Evolutionary conservation across 2,888 invertebrate species (phyloP).

Genomic region (Iselma pallidipennis): DNA sequence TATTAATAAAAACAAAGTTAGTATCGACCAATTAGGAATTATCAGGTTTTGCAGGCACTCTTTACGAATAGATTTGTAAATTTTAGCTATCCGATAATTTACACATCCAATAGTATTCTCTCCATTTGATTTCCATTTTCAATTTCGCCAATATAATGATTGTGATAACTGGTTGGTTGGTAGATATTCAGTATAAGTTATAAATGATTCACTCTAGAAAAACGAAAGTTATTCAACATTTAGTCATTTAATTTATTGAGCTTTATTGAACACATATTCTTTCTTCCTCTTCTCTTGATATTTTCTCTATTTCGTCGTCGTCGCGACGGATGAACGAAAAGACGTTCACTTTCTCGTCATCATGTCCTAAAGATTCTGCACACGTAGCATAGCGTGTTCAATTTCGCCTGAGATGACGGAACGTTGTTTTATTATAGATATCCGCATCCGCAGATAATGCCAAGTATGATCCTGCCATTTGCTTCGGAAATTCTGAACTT

Average conservation of each 20-base stretch:
- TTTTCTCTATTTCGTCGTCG: conserved; percentile 33
- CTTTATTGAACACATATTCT: conserved; percentile 47
- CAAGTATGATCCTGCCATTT: conserved; percentile 31
- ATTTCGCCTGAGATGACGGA: conserved; percentile 46
- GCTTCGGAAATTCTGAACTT: no score
- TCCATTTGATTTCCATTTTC: background rate
- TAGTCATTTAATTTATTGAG: conserved; percentile 45
- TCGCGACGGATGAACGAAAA: conserved; percentile 2
- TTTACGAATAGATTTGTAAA: no score
- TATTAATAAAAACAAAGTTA: no score
- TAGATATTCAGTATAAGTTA: background rate
- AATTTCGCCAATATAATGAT: no score
- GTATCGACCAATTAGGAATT: no score
- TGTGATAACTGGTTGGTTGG: no score
- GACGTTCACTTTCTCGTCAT: conserved; percentile 24
- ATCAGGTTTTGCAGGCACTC: no score
- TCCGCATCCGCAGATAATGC: conserved; percentile 41
- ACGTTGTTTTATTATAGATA: conserved; percentile 48
- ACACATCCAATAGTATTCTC: background rate
- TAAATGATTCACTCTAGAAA: conserved; percentile 5
- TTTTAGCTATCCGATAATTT: no score
- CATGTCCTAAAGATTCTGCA: conserved; percentile 42
- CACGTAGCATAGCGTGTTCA: conserved; percentile 52
- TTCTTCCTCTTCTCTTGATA: conserved; percentile 40
- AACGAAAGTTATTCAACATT: conserved; percentile 29